A percentile compares a stretch with the other conserved stretches of the same genome.
phyloP scores from a whole-genome alignment of 2,797 vertebrate genomes.

The Pseudochirops corinnae region DNA sequence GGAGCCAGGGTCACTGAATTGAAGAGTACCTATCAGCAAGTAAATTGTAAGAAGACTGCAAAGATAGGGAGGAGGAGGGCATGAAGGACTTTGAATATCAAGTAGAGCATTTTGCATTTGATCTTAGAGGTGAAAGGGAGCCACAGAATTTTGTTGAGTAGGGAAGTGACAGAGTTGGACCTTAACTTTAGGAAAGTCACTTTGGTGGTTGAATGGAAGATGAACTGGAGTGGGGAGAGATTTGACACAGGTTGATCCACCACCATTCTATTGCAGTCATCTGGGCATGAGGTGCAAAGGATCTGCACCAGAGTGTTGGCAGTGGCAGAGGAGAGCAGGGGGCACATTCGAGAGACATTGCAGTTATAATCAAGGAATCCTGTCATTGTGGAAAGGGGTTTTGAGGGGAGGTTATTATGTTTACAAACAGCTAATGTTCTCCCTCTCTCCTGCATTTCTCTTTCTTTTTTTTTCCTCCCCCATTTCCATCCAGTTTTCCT shows the following conservation, averaged over 20 bases:
- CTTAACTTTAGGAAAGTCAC: neutral
- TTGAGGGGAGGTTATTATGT: neutral
- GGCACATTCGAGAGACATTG: neutral
- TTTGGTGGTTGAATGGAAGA: neutral
- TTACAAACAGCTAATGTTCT: neutral
- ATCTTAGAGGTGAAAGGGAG: neutral
- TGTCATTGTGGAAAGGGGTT: neutral
- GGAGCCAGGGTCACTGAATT: neutral
- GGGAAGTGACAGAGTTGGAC: neutral
- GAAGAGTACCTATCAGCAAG: neutral
- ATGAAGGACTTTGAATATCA: neutral
- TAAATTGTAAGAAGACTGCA: neutral
- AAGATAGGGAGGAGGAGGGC: neutral
- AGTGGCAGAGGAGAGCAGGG: neutral
- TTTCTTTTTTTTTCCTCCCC: neutral
- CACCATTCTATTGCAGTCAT: neutral
- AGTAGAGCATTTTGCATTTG: neutral
- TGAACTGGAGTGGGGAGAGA: neutral
- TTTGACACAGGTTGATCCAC: neutral
- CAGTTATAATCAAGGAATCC: neutral
- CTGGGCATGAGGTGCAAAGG: neutral
- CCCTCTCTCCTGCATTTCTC: neutral
- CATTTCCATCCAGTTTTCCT: neutral
- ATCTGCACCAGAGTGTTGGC: neutral
- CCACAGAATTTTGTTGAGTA: neutral